phyloP scores from a whole-genome alignment of 2,113 vertebrate genomes.

The Paralichthys olivaceus region DNA sequence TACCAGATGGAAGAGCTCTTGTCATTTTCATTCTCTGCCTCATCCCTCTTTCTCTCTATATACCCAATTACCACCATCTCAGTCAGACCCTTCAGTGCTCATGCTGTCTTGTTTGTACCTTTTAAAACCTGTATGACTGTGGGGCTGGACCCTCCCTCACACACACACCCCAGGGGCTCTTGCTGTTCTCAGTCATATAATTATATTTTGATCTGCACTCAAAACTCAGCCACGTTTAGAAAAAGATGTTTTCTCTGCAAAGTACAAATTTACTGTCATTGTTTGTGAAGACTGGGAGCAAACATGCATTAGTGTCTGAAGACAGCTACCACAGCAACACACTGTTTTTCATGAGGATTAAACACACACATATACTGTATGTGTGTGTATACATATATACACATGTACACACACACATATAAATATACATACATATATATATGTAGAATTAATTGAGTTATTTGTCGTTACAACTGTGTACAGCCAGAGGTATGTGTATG shows the following conservation, averaged over 20 bases:
- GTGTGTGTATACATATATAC: too few species aligned
- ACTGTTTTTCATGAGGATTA: constrained; percentile 29
- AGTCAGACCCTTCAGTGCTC: not conserved
- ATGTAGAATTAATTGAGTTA: too few species aligned
- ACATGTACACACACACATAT: too few species aligned
- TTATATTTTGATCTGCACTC: constrained; percentile 44
- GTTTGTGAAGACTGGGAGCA: not conserved
- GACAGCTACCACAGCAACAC: not conserved
- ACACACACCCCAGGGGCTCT: constrained; percentile 22
- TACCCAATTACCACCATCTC: constrained; percentile 49
- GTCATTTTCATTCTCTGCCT: constrained; percentile 31
- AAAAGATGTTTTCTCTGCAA: not conserved
- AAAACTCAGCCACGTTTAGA: constrained; percentile 31
- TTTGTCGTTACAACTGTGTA: too few species aligned
- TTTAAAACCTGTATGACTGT: constrained; percentile 45
- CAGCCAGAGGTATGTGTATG: not conserved
- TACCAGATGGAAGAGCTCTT: constrained; percentile 22
- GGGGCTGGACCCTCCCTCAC: constrained; percentile 5
- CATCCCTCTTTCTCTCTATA: constrained; percentile 28
- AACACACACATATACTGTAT: too few species aligned
- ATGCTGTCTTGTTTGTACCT: constrained; percentile 29
- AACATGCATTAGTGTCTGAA: constrained; percentile 9
- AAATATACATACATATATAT: too few species aligned
- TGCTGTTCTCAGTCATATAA: constrained; percentile 57
- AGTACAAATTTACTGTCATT: constrained; percentile 3